Percentiles rank a stretch among this genome's conserved stretches.
These are phyloP conservation scores for Hydrochoerus hydrochaeris DNA, from an alignment of 2,113 vertebrate genomes.

Conservation along the genomic window DNA sequence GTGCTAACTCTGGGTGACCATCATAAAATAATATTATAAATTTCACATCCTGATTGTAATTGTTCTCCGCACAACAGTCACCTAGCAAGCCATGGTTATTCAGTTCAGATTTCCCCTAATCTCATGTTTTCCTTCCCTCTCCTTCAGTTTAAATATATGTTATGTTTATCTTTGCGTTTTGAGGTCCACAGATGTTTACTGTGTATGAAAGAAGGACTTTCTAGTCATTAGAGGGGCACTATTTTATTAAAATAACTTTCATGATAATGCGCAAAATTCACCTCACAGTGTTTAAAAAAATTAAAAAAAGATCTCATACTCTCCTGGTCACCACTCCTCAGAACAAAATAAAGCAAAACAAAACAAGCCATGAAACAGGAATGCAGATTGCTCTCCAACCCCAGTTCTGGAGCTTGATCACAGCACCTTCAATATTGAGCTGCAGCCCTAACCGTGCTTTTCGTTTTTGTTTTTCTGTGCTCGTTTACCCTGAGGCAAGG, in stretches of 20 bases:
- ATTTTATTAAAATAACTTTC: neutral
- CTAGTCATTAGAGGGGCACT: neutral
- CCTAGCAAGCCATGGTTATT: neutral
- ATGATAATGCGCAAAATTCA: neutral
- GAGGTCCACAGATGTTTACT: neutral
- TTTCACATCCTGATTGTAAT: too few relatives aligned
- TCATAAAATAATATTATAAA: too few relatives aligned
- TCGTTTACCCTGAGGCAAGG: neutral
- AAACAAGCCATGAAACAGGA: neutral
- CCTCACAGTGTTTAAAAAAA: neutral
- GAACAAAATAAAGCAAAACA: neutral
- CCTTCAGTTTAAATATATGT: neutral
- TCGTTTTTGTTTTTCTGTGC: neutral
- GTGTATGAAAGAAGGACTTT: neutral
- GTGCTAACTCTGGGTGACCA: too few relatives aligned
- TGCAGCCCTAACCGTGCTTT: neutral
- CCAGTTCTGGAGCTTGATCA: neutral
- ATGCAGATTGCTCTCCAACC: neutral
- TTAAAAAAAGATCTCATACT: neutral
- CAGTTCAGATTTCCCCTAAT: neutral
- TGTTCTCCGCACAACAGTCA: too few relatives aligned
- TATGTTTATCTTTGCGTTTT: neutral
- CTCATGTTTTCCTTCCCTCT: neutral
- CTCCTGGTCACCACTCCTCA: neutral
- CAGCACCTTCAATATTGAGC: neutral